A percentile compares a stretch with the other conserved stretches of the same genome.
Conservation (phyloP, 2,888 invertebrate species). For the Atrina japonica region DNA sequence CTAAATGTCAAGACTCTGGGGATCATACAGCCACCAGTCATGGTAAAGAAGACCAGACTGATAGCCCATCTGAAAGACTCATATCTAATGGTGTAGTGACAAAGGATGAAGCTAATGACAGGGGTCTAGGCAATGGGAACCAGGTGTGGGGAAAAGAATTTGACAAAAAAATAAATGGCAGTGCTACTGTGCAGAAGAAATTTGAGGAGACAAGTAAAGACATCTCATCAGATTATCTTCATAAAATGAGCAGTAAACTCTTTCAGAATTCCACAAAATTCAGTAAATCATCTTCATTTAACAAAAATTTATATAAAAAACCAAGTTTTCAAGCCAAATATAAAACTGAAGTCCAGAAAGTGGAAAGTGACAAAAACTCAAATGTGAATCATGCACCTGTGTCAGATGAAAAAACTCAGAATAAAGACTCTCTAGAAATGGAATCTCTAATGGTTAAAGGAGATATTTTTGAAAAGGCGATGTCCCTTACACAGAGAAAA, state of each 20-base stretch:
- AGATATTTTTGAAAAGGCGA: conserved; percentile 49
- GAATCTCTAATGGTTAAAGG: conserved; percentile 23
- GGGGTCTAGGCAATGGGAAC: not conserved
- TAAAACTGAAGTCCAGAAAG: not conserved
- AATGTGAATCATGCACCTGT: not conserved
- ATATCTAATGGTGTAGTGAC: not conserved
- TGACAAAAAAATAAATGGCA: conserved; percentile 49
- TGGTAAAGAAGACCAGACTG: not conserved
- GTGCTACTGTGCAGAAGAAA: not conserved
- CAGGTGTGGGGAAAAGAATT: conserved; percentile 65
- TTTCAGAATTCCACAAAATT: conserved; percentile 59
- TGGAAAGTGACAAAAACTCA: not conserved
- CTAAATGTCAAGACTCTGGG: too few relatives aligned
- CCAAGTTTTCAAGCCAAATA: not conserved
- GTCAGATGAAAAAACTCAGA: too few relatives aligned
- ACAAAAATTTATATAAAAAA: not conserved
- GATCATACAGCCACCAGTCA: not conserved
- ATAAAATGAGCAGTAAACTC: conserved; percentile 65
- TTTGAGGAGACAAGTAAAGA: not conserved
- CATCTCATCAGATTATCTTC: conserved; percentile 43
- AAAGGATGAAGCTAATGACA: not conserved
- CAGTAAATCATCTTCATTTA: not conserved
- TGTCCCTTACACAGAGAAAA: conserved; percentile 34
- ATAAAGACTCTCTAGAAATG: not conserved
- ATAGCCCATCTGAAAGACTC: too few relatives aligned